These are phyloP conservation scores for Vesta saturnalis DNA, from an alignment of 2,888 invertebrate genomes.

Conservation along the genomic window DNA sequence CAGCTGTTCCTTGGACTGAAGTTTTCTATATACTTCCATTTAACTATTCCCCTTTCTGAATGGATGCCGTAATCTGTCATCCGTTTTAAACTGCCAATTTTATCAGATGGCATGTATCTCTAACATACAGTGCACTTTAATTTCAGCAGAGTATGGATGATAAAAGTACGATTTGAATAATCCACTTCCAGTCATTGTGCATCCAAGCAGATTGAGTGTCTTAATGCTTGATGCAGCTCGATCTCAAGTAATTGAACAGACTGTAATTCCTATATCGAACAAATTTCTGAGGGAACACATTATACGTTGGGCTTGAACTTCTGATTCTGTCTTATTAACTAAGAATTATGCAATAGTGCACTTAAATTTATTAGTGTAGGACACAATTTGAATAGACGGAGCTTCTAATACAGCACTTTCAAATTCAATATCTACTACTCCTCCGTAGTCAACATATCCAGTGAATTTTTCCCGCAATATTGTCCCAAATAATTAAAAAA, in stretches of 20 bases:
- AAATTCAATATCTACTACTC: conserved; percentile 16
- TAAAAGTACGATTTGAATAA: conserved; percentile 12
- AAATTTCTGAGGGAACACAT: conserved; percentile 22
- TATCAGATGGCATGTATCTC: conserved; percentile 24
- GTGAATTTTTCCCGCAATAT: no score
- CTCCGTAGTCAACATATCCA: conserved; percentile 20
- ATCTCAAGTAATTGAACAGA: conserved; percentile 32
- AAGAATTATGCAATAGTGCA: conserved; percentile 30
- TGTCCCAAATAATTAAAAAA: no score
- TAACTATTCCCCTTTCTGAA: no score
- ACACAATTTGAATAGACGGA: conserved; percentile 33
- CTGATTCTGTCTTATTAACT: conserved; percentile 25
- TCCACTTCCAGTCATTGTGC: background rate
- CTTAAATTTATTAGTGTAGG: conserved; percentile 30
- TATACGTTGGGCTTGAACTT: conserved; percentile 29
- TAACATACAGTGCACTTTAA: conserved; percentile 17
- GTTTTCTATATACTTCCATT: background rate
- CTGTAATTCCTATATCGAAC: conserved; percentile 23
- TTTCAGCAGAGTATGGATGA: background rate
- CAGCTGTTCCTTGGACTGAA: background rate
- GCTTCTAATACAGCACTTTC: conserved; percentile 30
- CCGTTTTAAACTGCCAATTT: conserved; percentile 27
- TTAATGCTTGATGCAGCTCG: conserved; percentile 24
- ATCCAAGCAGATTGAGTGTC: conserved; percentile 18
- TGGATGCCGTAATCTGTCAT: background rate